These are phyloP conservation scores for Triops longicaudatus DNA, from an alignment of 1,140 invertebrate genomes.

Conservation along the genomic window DNA sequence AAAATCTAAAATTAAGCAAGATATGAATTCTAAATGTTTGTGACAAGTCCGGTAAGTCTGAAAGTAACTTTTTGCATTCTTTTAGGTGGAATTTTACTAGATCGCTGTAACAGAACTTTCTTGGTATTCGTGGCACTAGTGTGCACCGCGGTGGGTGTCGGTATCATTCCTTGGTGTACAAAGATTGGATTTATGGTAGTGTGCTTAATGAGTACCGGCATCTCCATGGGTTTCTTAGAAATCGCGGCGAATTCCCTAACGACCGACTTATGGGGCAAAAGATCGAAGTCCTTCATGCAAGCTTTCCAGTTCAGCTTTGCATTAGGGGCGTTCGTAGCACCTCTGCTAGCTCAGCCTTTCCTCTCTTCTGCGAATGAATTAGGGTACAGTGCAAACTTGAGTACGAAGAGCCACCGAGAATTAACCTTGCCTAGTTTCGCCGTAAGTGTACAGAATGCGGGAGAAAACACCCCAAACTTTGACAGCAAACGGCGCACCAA, in stretches of 20 bases:
- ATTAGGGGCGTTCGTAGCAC: conserved; percentile 47
- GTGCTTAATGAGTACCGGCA: conserved; percentile 38
- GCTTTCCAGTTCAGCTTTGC: conserved; percentile 48
- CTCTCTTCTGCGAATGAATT: conserved; percentile 27
- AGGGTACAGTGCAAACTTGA: not conserved
- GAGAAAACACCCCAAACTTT: too few relatives aligned
- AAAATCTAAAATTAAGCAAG: conserved; percentile 18
- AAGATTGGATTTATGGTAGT: conserved; percentile 35
- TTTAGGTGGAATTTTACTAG: conserved; percentile 33
- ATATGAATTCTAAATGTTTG: too few relatives aligned
- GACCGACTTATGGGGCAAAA: conserved; percentile 44
- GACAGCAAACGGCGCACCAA: too few relatives aligned
- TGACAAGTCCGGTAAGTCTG: too few relatives aligned
- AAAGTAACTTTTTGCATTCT: not conserved
- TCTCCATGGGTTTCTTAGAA: conserved; percentile 41
- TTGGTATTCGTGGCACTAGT: conserved; percentile 32
- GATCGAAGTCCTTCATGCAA: conserved; percentile 45
- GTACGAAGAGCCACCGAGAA: not conserved
- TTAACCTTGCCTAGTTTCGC: too few relatives aligned
- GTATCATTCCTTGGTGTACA: conserved; percentile 33
- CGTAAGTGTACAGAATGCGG: too few relatives aligned
- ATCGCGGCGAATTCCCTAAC: conserved; percentile 46
- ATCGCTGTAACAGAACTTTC: conserved; percentile 33
- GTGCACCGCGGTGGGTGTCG: conserved; percentile 29
- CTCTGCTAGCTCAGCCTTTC: conserved; percentile 44